These are phyloP conservation scores for Leiothrix lutea DNA, from an alignment of 2,113 vertebrate species.

Conservation along the genomic window DNA sequence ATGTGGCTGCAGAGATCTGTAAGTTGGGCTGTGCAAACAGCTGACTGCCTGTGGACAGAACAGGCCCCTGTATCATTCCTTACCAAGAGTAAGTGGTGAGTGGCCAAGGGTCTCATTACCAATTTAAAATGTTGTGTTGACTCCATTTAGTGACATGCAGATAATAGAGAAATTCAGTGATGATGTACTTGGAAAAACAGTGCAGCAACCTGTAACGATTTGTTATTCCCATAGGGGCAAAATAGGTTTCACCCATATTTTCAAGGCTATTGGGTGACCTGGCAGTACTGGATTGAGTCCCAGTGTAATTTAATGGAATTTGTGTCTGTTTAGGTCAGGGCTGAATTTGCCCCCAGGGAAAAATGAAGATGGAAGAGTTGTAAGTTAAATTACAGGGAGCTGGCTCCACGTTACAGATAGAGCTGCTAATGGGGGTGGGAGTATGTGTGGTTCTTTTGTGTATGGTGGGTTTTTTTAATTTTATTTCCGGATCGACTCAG, in stretches of 20 bases:
- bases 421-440: background rate
- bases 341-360: slow-evolving; percentile 6
- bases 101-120: background rate
- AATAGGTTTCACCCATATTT: slow-evolving; percentile 3
- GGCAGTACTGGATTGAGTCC: background rate
- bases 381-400: background rate
- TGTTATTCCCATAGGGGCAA: background rate
- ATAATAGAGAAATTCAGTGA: slow-evolving; percentile 2
- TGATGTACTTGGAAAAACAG: slow-evolving; percentile 1
- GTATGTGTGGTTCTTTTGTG: background rate
- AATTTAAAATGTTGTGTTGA: background rate
- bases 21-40: background rate
- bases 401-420: background rate
- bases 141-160: background rate
- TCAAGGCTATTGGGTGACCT: background rate
- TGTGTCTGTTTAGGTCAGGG: slow-evolving; percentile 1
- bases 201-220: background rate
- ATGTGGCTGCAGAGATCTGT: background rate
- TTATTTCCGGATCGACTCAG: background rate
- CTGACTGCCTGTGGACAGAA: background rate
- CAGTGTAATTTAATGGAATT: slow-evolving; percentile 16
- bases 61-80: background rate
- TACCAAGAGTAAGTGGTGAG: background rate
- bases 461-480: fast-evolving
- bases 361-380: background rate